Evolutionary conservation across 2,888 invertebrate species (phyloP), one percentile per base, ranked within the genome.

Genomic region (Minunthozetes semirufus): DNA sequence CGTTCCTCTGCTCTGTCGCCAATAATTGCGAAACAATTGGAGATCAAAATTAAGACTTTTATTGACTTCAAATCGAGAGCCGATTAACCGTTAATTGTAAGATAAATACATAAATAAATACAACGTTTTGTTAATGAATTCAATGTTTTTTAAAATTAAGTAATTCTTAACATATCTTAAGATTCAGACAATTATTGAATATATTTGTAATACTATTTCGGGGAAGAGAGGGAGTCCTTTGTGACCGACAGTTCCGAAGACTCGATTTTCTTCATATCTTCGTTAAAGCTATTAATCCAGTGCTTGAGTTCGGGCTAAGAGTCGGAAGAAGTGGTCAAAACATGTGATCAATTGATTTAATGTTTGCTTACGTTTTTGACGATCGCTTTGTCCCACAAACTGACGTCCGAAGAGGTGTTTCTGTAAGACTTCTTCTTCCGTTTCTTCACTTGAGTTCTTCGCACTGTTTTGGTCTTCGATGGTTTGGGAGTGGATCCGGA

Each of bases 311-410:
- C 38, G 11, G 66, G 66, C 66, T 66, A n/a, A 33, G 8, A 61
- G 29, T 3, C 19, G n/a, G n/a, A n/a, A 33, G 8, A 61, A 61
- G 19, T 59, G n/a, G n/a, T 19, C 19, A 25, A 15, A 25, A 59
- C 6, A 27, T n/a, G 22, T 27, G 22, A 17, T 25, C 50, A 59
- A 63, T 63, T n/a, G 11, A 66, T 33, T 19, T 1, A 66, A 29
- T 33, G 5, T n/a, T 8, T 15, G 17, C 59, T 25, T 17, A 66
- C 66, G 11, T 66, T 38, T 38, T 66, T 33, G 8, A 4, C n/a
- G n/a, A 66, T 38, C 29, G 66, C 66, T 66, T 66, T 66, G n/a
- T 66, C 66, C 66, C 66, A 66, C 11, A 66, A 38, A 38, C 66
- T 25, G n/a, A 48, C 3, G 17, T 56, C 19, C 46, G 46, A 48